Evolutionary conservation across 2,888 invertebrate species (phyloP).

Genomic region (Sesamia inferens): DNA sequence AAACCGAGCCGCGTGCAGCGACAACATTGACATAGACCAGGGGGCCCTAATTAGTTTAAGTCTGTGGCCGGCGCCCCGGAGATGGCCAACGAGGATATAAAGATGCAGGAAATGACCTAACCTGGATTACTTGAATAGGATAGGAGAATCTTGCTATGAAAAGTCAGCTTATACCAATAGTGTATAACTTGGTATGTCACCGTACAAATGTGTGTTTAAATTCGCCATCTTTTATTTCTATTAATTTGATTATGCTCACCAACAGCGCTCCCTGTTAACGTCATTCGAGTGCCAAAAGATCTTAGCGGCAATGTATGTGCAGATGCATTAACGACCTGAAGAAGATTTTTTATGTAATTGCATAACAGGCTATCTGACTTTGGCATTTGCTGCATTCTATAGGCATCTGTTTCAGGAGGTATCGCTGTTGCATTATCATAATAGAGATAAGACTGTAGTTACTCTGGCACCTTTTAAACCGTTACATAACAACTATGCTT

Average conservation of each 20-base stretch:
- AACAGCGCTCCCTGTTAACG: neutral
- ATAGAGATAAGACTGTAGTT: conserved; percentile 18
- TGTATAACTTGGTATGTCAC: neutral
- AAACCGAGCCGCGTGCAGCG: conserved; percentile 86
- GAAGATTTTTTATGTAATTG: neutral
- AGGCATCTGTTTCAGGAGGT: neutral
- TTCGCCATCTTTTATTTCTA: neutral
- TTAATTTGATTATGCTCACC: no score
- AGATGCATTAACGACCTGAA: neutral
- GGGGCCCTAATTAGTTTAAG: conserved; percentile 89
- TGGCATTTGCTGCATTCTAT: neutral
- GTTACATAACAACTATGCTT: neutral
- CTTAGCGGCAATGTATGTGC: neutral
- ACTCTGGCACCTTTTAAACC: neutral
- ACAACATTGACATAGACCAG: conserved; percentile 87
- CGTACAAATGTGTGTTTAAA: neutral
- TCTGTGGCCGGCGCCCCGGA: conserved; percentile 80
- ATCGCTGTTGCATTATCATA: conserved; percentile 1
- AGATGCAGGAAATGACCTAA: conserved; percentile 21
- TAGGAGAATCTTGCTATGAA: neutral
- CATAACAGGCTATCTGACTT: neutral
- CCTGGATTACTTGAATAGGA: neutral
- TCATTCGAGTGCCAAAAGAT: neutral
- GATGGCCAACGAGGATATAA: conserved; percentile 67
- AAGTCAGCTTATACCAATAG: neutral